Evolutionary conservation across 2,113 vertebrate species (phyloP).

Genomic region (Eulemur rufifrons): DNA sequence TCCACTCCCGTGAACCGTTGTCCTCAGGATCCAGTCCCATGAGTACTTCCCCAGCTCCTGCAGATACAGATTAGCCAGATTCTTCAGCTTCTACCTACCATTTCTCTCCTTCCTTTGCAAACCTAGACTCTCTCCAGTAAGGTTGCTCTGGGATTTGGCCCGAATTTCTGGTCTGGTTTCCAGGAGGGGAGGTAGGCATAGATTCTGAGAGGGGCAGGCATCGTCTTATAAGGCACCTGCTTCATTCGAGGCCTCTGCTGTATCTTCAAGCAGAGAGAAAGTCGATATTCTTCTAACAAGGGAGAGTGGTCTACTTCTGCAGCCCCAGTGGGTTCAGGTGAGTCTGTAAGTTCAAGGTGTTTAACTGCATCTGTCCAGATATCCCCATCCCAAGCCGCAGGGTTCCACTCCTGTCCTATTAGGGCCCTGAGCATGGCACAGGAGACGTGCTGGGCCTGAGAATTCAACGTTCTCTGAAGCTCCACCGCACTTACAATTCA

Average conservation of each 20-base stretch:
- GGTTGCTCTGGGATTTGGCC: not conserved
- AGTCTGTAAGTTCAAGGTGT: not conserved
- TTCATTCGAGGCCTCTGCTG: not conserved
- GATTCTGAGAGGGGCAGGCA: not conserved
- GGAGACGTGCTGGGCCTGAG: not conserved
- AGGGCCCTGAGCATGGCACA: not conserved
- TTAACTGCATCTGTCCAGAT: not conserved
- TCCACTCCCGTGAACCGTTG: not conserved
- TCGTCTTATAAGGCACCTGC: not conserved
- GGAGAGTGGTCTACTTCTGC: not conserved
- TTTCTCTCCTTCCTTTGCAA: not conserved
- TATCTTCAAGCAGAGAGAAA: not conserved
- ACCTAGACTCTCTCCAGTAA: not conserved
- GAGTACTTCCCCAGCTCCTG: not conserved
- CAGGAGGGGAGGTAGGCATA: not conserved
- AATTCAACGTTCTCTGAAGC: slow-evolving; percentile 13
- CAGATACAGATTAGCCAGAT: not conserved
- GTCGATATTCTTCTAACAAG: not conserved
- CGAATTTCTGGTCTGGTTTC: not conserved
- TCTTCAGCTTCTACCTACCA: not conserved
- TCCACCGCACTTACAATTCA: not conserved
- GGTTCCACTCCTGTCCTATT: not conserved
- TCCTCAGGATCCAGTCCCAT: not conserved
- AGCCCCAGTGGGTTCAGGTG: not conserved
- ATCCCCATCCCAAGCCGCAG: not conserved